A percentile compares a stretch with the other conserved stretches of the same genome.
Conservation (phyloP, 2,113 vertebrate species). For the Leucosticte australis region DNA sequence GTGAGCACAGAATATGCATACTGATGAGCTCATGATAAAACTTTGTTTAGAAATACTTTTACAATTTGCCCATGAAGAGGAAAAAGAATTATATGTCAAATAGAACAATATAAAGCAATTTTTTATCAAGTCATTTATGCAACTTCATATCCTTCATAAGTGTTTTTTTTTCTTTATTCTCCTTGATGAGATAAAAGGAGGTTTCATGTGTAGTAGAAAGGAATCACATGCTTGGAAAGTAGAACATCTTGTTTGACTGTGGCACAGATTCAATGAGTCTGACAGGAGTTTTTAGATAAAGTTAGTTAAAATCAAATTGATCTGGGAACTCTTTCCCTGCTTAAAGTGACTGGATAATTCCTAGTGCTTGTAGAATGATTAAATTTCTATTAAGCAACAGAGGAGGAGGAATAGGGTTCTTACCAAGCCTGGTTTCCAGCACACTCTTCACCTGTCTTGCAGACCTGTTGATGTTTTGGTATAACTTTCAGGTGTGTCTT, state of each 20-base stretch:
- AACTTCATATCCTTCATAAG: slow-evolving; percentile 7
- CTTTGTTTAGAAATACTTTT: slow-evolving; percentile 77
- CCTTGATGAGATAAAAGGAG: slow-evolving; percentile 6
- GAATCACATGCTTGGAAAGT: not conserved
- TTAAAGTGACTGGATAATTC: not conserved
- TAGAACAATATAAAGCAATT: slow-evolving; percentile 47
- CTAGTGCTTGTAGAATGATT: not conserved
- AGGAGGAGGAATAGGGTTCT: not conserved
- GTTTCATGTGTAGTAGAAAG: not conserved
- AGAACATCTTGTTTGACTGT: not conserved
- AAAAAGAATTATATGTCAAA: slow-evolving; percentile 62
- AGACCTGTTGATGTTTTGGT: not conserved
- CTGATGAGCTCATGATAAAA: slow-evolving; percentile 77
- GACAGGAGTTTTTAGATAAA: not conserved
- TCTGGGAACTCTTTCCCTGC: not conserved
- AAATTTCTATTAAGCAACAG: not conserved
- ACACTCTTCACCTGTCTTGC: too few species aligned
- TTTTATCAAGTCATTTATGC: slow-evolving; percentile 64
- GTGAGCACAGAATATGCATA: slow-evolving; percentile 73
- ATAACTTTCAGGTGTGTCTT: not conserved
- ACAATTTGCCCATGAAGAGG: slow-evolving; percentile 65
- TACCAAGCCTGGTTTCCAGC: not conserved
- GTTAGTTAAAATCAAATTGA: slow-evolving; percentile 38
- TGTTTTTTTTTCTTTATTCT: slow-evolving; percentile 6
- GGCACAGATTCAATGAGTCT: not conserved